phyloP scores from a whole-genome alignment of 2,888 invertebrate species.

The Athalia rosae region DNA sequence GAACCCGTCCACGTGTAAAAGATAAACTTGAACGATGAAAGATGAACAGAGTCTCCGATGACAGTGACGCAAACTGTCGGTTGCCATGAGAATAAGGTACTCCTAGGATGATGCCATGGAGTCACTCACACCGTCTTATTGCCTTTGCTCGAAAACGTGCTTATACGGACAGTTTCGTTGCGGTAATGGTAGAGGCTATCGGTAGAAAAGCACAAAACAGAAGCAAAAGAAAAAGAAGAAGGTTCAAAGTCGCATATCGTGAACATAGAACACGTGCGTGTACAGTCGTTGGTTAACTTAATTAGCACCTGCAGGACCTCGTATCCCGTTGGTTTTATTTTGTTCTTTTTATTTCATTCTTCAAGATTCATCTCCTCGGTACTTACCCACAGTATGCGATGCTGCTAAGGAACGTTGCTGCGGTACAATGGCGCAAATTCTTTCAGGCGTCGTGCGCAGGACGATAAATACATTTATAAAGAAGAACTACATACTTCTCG shows the following conservation, averaged over 20 bases:
- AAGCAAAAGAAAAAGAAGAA: neutral
- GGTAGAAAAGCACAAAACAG: neutral
- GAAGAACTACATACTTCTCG: constrained; percentile 1
- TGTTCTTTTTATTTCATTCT: neutral
- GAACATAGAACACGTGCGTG: constrained; percentile 26
- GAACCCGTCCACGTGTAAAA: too few species aligned
- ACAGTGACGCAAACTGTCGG: neutral
- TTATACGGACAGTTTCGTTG: constrained; percentile 18
- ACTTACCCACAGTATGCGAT: neutral
- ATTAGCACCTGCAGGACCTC: constrained; percentile 40
- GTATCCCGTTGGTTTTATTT: constrained; percentile 20
- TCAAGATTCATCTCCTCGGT: constrained; percentile 29
- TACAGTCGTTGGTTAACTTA: constrained; percentile 36
- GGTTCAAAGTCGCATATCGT: constrained; percentile 12
- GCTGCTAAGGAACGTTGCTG: neutral
- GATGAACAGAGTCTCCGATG: too few species aligned
- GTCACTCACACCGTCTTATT: constrained; percentile 14
- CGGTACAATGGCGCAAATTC: constrained; percentile 27
- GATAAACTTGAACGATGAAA: too few species aligned
- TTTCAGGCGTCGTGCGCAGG: neutral
- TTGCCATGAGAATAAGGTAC: neutral
- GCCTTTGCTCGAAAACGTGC: constrained; percentile 10
- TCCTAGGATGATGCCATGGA: neutral
- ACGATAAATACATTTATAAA: constrained; percentile 31
- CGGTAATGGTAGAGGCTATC: constrained; percentile 25